Percentiles rank a stretch among this genome's conserved stretches.
Evolutionary conservation across 2,797 vertebrate genomes (phyloP).

Genomic region (Aythya fuligula): DNA sequence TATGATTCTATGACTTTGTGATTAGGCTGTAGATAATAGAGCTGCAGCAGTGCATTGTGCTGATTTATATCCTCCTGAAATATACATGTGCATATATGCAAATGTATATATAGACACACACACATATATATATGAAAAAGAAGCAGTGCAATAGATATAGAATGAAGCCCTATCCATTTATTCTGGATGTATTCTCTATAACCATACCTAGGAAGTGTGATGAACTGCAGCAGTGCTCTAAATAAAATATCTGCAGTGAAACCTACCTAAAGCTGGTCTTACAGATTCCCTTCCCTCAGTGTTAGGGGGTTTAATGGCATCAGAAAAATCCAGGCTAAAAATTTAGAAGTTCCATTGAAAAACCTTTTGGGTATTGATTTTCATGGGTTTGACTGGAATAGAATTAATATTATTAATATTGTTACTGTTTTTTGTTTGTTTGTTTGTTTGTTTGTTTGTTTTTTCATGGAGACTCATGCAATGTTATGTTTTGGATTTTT

Average conservation of each 20-base stretch:
- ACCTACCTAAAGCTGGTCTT: neutral
- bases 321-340: neutral
- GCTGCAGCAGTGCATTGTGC: neutral
- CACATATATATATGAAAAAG: neutral
- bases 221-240: neutral
- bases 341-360: neutral
- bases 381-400: neutral
- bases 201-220: neutral
- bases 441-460: too few relatives aligned
- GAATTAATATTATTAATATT: neutral
- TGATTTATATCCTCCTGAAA: neutral
- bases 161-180: neutral
- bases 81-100: too few relatives aligned
- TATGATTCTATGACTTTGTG: too few relatives aligned
- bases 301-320: neutral
- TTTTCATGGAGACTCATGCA: neutral
- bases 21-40: neutral
- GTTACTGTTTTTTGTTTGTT: neutral
- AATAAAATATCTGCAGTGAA: neutral
- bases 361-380: neutral
- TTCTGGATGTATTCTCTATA: neutral
- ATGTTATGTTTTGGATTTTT: neutral
- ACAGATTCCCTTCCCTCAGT: neutral
- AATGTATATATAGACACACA: neutral
- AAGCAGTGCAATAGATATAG: neutral